Evolutionary conservation across 2,113 vertebrate species (phyloP).

Genomic region (Pelecanus crispus): DNA sequence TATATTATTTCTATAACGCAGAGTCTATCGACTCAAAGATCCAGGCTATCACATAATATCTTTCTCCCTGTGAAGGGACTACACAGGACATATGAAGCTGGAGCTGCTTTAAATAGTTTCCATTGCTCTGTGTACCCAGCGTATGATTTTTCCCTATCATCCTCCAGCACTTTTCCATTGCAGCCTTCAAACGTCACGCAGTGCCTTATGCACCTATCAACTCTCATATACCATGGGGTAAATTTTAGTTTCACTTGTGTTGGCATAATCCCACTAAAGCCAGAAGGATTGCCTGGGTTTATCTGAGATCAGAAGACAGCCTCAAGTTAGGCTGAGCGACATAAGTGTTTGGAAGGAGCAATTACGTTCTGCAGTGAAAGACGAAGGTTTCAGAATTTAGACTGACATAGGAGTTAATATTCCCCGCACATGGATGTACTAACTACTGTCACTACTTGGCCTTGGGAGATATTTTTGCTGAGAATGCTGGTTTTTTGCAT

Average conservation of each 20-base stretch:
- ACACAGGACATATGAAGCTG: neutral
- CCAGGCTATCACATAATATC: neutral
- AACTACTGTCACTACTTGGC: neutral
- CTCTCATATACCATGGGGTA: neutral
- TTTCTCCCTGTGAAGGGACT: neutral
- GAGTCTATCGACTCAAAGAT: neutral
- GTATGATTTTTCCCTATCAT: neutral
- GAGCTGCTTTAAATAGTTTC: constrained; percentile 51
- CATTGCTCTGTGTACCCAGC: neutral
- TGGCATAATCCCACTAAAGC: constrained; percentile 47
- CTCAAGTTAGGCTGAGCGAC: constrained; percentile 17
- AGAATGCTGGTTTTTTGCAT: neutral
- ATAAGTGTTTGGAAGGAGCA: constrained; percentile 6
- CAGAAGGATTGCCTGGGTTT: constrained; percentile 47
- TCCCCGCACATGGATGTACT: neutral
- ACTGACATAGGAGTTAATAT: neutral
- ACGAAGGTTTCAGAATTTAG: neutral
- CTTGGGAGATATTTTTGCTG: neutral
- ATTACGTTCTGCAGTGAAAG: neutral
- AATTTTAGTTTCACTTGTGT: constrained; percentile 30
- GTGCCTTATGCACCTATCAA: neutral
- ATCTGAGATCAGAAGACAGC: constrained; percentile 44
- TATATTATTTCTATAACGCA: neutral
- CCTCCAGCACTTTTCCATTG: constrained; percentile 40
- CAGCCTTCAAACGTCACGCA: neutral